These are phyloP conservation scores for Automeris io DNA, from an alignment of 2,888 invertebrate genomes.

Conservation along the genomic window DNA sequence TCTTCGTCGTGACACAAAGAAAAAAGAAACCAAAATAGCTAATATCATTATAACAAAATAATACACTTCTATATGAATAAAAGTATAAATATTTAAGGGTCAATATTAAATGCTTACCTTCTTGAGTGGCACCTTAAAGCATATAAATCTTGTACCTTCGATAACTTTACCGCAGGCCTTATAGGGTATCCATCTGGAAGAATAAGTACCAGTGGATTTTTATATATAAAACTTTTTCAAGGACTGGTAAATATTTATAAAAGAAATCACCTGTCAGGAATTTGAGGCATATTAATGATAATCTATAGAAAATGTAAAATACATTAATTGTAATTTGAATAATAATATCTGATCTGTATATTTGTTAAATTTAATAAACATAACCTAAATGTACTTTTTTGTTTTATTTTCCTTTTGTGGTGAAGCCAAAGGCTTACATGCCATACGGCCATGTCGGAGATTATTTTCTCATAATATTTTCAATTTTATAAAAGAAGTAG, in stretches of 20 bases:
- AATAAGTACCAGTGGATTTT: neutral
- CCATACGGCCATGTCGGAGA: no score
- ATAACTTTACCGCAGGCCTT: constrained; percentile 79
- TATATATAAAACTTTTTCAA: neutral
- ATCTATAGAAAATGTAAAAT: neutral
- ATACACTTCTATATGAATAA: constrained; percentile 18
- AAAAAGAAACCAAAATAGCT: neutral
- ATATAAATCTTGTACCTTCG: constrained; percentile 81
- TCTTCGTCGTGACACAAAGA: no score
- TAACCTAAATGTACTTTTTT: no score
- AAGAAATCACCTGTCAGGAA: constrained; percentile 46
- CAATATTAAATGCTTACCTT: constrained; percentile 39
- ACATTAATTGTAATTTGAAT: neutral
- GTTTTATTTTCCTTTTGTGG: no score
- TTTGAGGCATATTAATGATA: constrained; percentile 24
- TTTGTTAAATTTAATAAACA: no score
- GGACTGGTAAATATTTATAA: neutral
- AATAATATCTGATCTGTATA: no score
- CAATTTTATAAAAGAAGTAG: no score
- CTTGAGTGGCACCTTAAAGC: constrained; percentile 84
- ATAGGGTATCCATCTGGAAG: constrained; percentile 80
- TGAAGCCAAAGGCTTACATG: no score
- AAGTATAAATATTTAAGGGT: neutral
- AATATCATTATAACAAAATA: neutral
- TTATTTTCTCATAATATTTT: no score